phyloP scores from a whole-genome alignment of 2,113 vertebrate species.

The Rhegmatorhina hoffmannsi region DNA sequence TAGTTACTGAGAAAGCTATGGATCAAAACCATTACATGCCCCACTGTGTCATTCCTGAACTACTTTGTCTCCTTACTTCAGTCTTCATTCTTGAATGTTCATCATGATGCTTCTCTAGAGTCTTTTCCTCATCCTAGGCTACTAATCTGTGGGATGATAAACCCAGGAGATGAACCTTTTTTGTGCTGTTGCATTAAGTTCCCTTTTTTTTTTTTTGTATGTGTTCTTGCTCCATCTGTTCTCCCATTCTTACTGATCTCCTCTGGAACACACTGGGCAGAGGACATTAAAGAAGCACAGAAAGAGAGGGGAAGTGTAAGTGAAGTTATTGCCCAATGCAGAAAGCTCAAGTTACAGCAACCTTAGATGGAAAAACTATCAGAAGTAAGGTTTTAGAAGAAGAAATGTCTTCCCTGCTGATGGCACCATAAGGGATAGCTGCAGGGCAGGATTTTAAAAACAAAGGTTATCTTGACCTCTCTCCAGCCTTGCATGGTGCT shows the following conservation, averaged over 20 bases:
- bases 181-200: background rate
- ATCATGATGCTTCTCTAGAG: background rate
- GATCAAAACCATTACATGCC: no score
- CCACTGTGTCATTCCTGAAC: background rate
- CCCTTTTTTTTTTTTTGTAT: background rate
- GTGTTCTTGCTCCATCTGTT: background rate
- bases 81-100: background rate
- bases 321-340: conserved; percentile 10
- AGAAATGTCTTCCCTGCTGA: conserved; percentile 11
- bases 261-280: background rate
- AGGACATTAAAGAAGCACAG: background rate
- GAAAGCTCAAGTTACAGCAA: background rate
- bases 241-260: background rate
- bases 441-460: conserved; percentile 49
- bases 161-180: background rate
- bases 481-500: background rate
- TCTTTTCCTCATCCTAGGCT: background rate
- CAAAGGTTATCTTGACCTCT: conserved; percentile 31
- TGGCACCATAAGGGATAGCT: background rate
- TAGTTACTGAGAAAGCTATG: no score
- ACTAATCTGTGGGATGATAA: background rate
- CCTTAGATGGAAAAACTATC: conserved; percentile 5
- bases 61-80: background rate
- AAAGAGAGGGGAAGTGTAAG: background rate
- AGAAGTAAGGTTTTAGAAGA: conserved; percentile 40